A percentile compares a stretch with the other conserved stretches of the same genome.
These are phyloP conservation scores for Corynorhinus townsendii DNA, from an alignment of 2,113 vertebrate species.

Conservation along the genomic window DNA sequence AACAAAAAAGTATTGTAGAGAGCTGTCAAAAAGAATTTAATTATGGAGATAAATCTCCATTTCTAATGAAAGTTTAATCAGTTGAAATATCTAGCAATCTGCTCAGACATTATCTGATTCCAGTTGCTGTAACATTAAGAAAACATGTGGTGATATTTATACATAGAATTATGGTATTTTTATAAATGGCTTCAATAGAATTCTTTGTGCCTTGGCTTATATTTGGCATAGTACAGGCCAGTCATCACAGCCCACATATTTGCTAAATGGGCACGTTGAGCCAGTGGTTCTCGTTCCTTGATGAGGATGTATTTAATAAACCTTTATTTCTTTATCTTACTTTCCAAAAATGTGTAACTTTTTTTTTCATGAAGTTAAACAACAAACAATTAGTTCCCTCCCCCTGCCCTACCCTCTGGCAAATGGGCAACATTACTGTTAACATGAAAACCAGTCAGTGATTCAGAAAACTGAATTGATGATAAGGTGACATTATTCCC, in stretches of 20 bases:
- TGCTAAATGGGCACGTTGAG: background rate
- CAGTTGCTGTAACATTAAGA: background rate
- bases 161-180: background rate
- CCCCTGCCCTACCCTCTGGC: background rate
- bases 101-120: conserved; percentile 22
- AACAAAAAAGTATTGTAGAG: background rate
- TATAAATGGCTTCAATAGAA: conserved; percentile 33
- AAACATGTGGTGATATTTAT: background rate
- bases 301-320: background rate
- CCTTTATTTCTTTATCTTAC: background rate
- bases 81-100: background rate
- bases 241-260: background rate
- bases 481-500: background rate
- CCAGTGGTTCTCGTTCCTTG: background rate
- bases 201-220: background rate
- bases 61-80: background rate
- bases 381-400: background rate
- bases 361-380: conserved; percentile 4
- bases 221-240: background rate
- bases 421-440: background rate
- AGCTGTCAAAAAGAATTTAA: background rate
- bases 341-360: background rate
- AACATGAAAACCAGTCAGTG: background rate
- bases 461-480: background rate
- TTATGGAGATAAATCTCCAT: background rate